phyloP scores from a whole-genome alignment of 2,888 invertebrate genomes.

The Hydrotaea diabolus region DNA sequence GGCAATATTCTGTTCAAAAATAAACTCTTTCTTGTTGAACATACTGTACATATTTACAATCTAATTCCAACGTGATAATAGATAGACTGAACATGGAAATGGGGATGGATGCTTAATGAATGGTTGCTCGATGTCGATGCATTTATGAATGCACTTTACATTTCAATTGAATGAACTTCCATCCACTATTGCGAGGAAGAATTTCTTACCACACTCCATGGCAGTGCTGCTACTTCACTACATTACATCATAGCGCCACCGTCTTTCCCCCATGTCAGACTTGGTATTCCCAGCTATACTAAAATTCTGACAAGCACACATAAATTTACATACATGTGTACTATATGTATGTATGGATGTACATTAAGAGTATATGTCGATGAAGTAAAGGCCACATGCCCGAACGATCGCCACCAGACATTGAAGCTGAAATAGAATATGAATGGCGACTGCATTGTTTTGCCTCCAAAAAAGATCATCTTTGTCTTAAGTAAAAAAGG shows the following conservation, averaged over 20 bases:
- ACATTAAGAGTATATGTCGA: background rate
- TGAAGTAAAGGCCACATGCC: background rate
- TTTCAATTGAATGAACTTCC: conserved; percentile 17
- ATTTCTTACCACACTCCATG: conserved; percentile 12
- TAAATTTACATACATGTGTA: background rate
- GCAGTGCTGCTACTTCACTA: background rate
- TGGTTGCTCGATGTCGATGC: background rate
- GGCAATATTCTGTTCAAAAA: too few relatives aligned
- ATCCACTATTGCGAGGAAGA: conserved; percentile 1
- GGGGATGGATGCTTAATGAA: conserved; percentile 2
- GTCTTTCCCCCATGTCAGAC: conserved; percentile 29
- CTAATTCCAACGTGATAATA: background rate
- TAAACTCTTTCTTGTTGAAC: too few relatives aligned
- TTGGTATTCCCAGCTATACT: background rate
- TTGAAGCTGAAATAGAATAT: conserved; percentile 1
- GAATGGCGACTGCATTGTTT: conserved; percentile 15
- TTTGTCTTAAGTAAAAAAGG: background rate
- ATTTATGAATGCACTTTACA: conserved; percentile 34
- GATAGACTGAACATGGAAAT: background rate
- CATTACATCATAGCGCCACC: conserved; percentile 61
- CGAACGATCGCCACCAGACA: background rate
- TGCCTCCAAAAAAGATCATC: background rate
- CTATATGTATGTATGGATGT: background rate
- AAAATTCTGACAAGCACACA: too few relatives aligned
- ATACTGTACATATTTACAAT: background rate